Percentiles rank a stretch among this genome's conserved stretches.
These are phyloP conservation scores for Guaruba guarouba DNA, from an alignment of 2,113 vertebrate species.

Conservation along the genomic window DNA sequence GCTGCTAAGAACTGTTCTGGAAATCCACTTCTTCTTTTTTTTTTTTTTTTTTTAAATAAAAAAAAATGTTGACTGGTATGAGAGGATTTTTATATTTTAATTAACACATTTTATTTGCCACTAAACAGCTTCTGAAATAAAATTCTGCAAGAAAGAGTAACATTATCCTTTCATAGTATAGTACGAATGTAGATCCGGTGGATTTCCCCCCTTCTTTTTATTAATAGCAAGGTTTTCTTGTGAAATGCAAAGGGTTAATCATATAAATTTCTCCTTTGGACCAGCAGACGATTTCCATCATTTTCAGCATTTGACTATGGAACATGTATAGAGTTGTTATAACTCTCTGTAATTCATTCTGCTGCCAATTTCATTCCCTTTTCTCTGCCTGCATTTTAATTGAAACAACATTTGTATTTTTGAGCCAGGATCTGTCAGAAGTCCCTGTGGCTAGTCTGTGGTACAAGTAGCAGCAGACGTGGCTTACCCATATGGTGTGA, in stretches of 20 bases:
- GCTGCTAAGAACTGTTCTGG: not conserved
- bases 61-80: not conserved
- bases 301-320: constrained; percentile 54
- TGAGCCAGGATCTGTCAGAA: constrained; percentile 83
- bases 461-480: constrained; percentile 87
- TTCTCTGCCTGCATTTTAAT: constrained; percentile 84
- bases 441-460: constrained; percentile 84
- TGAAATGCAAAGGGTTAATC: constrained; percentile 40
- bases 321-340: constrained; percentile 65
- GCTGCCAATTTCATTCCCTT: constrained; percentile 79
- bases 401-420: constrained; percentile 87
- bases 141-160: not conserved
- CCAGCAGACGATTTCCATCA: constrained; percentile 39
- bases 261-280: constrained; percentile 39
- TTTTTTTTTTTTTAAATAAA: not conserved
- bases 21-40: not conserved
- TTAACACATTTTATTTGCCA: constrained; percentile 66
- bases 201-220: not conserved
- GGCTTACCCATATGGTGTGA: constrained; percentile 93
- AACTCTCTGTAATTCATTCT: constrained; percentile 73
- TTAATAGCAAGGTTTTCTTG: not conserved
- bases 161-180: not conserved
- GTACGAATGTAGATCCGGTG: not conserved
- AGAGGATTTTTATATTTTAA: constrained; percentile 46
- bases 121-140: constrained; percentile 51